Evolutionary conservation across 1,140 invertebrate genomes (phyloP).

Genomic region (Cotesia chilonis): DNA sequence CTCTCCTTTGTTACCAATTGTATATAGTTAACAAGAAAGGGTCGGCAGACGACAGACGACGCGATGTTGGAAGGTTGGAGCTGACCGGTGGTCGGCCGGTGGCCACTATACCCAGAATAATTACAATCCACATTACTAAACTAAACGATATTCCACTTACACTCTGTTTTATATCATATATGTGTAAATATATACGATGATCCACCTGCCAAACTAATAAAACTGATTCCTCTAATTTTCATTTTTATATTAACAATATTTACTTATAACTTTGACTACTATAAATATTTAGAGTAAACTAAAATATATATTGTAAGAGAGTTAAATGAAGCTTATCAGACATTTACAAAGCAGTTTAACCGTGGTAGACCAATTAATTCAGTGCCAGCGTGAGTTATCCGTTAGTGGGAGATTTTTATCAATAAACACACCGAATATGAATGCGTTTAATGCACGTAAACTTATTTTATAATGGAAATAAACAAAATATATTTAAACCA

Average conservation of each 20-base stretch:
- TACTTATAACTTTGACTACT: background rate
- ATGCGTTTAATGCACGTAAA: slow-evolving; percentile 33
- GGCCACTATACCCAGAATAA: too few species aligned
- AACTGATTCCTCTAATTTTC: too few species aligned
- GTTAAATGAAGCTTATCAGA: slow-evolving; percentile 30
- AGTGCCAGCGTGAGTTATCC: slow-evolving; percentile 33
- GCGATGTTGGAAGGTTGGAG: too few species aligned
- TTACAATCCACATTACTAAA: too few species aligned
- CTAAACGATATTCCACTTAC: too few species aligned
- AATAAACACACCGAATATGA: slow-evolving; percentile 30
- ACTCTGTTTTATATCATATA: too few species aligned
- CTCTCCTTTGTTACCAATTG: background rate
- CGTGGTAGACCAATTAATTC: slow-evolving; percentile 32
- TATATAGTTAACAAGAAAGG: background rate
- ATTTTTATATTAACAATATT: too few species aligned
- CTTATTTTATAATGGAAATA: background rate
- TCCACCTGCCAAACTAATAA: too few species aligned
- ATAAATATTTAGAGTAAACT: background rate
- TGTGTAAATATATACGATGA: too few species aligned
- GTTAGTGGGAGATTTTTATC: slow-evolving; percentile 30
- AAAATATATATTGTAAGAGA: background rate
- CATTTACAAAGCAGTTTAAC: slow-evolving; percentile 33
- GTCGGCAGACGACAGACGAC: too few species aligned
- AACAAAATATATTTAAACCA: too few species aligned
- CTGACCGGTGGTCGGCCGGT: too few species aligned